phyloP scores from a whole-genome alignment of 1,140 invertebrate species.

The Eubasilissa regina region DNA sequence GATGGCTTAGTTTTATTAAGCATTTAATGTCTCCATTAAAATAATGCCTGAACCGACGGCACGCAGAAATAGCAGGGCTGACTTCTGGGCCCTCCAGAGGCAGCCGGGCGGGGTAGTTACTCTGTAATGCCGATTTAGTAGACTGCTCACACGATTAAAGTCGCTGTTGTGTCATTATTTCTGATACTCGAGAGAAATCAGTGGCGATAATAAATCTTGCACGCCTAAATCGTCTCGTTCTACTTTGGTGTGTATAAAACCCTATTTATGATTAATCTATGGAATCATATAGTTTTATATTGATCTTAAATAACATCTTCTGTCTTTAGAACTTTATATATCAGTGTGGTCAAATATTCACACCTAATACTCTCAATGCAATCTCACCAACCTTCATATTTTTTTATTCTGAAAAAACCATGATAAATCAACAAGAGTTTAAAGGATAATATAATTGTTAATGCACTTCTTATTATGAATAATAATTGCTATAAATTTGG shows the following conservation, averaged over 20 bases:
- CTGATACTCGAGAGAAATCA: conserved; percentile 29
- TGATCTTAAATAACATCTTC: too few species aligned
- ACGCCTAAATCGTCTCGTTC: not conserved
- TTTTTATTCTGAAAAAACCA: too few species aligned
- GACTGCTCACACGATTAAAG: conserved; percentile 30
- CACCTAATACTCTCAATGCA: too few species aligned
- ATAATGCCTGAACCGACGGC: conserved; percentile 49
- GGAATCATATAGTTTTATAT: too few species aligned
- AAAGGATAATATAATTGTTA: too few species aligned
- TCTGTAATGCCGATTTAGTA: conserved; percentile 34
- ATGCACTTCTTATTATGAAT: too few species aligned
- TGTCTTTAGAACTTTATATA: too few species aligned
- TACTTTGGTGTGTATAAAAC: not conserved
- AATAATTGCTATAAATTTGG: too few species aligned
- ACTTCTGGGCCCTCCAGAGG: not conserved
- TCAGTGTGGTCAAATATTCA: too few species aligned
- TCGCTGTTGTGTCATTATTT: conserved; percentile 36
- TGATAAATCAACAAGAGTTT: too few species aligned
- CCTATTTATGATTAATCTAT: too few species aligned
- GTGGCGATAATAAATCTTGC: conserved; percentile 6
- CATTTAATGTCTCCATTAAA: conserved; percentile 58
- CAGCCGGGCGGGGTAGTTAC: not conserved
- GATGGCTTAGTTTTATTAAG: conserved; percentile 56
- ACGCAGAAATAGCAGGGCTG: conserved; percentile 15
- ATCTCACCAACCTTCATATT: too few species aligned